Evolutionary conservation across 2,888 invertebrate genomes (phyloP).

Genomic region (Nezara viridula): DNA sequence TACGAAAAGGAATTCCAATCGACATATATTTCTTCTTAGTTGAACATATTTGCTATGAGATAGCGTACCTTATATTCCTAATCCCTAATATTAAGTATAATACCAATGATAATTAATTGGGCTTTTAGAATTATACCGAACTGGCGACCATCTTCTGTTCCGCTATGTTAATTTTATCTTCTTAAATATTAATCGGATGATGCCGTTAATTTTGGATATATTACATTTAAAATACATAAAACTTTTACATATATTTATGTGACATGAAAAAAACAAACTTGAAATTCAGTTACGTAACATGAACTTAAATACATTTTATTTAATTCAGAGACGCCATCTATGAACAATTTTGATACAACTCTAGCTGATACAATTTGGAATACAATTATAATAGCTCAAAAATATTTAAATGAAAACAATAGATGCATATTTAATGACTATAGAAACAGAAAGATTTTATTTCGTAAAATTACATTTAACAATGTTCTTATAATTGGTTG

Average conservation of each 20-base stretch:
- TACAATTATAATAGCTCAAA: no score
- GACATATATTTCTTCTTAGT: background rate
- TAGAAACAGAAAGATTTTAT: no score
- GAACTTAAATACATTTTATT: background rate
- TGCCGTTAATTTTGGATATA: background rate
- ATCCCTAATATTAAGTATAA: constrained; percentile 11
- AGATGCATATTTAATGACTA: no score
- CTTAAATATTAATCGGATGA: background rate
- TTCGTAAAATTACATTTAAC: no score
- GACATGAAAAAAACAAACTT: background rate
- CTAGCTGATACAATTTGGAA: no score
- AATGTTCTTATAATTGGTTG: no score
- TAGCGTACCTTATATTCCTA: background rate
- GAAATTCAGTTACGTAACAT: background rate
- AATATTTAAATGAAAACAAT: no score
- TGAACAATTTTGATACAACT: background rate
- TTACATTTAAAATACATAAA: background rate
- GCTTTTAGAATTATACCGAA: background rate
- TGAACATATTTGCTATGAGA: background rate
- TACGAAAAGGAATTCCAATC: constrained; percentile 1
- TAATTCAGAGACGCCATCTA: background rate
- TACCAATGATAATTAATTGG: background rate
- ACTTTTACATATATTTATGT: background rate
- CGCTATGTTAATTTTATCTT: background rate
- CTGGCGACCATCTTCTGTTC: background rate